Conservation (phyloP, 2,888 invertebrate species). For the Oscheius sp. region DNA sequence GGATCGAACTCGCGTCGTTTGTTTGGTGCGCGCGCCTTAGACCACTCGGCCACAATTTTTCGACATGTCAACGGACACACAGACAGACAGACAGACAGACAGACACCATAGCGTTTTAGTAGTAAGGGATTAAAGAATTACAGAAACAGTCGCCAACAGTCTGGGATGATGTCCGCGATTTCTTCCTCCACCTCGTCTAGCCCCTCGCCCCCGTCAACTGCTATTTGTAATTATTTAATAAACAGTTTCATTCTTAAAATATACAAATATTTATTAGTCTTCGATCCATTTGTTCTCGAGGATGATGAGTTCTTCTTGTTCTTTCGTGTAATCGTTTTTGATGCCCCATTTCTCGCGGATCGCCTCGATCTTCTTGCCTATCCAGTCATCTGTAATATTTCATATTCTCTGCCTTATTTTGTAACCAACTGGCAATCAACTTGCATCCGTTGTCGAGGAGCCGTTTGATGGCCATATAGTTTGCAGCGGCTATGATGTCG, state of each 20-base stretch:
- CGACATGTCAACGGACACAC: no score
- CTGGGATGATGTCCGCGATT: constrained; percentile 32
- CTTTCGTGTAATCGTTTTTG: neutral
- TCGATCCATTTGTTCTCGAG: constrained; percentile 14
- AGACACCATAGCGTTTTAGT: no score
- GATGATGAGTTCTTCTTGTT: neutral
- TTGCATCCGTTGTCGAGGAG: constrained; percentile 15
- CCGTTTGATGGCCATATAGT: neutral
- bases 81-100: no score
- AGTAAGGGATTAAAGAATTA: no score
- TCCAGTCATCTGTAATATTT: neutral
- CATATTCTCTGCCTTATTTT: no score
- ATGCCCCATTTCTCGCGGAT: neutral
- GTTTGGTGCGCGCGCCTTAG: no score
- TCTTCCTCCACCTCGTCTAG: constrained; percentile 33
- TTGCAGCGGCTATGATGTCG: neutral
- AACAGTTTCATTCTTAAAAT: no score
- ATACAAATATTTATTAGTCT: neutral
- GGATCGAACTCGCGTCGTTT: no score
- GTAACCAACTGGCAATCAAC: neutral
- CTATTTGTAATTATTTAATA: neutral
- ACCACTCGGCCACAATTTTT: no score
- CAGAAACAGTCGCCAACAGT: constrained; percentile 24
- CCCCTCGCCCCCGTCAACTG: neutral
- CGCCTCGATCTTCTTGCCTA: neutral